Percentiles rank a stretch among this genome's conserved stretches.
Evolutionary conservation across 2,888 invertebrate species (phyloP).

Genomic region (Mactromeris polynyma): DNA sequence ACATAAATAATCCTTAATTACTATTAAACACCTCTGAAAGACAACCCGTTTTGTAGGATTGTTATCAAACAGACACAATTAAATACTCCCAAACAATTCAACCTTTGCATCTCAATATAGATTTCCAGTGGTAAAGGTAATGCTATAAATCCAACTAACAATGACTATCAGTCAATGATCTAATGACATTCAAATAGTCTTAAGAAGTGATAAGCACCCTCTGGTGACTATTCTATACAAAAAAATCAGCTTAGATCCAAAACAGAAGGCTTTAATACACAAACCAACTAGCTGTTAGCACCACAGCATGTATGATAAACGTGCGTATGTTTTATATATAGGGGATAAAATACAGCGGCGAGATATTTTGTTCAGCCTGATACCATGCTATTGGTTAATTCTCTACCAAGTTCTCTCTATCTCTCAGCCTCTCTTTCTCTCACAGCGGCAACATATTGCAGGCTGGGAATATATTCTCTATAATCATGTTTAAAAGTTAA

Average conservation of each 20-base stretch:
- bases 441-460: neutral
- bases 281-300: slow-evolving; percentile 3
- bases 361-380: neutral
- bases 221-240: neutral
- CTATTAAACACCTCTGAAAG: slow-evolving; percentile 40
- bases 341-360: neutral
- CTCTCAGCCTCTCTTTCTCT: neutral
- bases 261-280: neutral
- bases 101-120: slow-evolving; percentile 9
- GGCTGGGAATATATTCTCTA: neutral
- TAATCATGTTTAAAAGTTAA: slow-evolving; percentile 3
- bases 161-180: slow-evolving; percentile 6
- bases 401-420: neutral
- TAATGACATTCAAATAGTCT: neutral
- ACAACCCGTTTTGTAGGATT: neutral
- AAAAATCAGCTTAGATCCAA: slow-evolving; percentile 1
- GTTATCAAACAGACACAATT: neutral
- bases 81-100: slow-evolving; percentile 19
- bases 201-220: slow-evolving; percentile 7
- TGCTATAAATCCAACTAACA: neutral
- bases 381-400: slow-evolving; percentile 8
- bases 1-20: slow-evolving; percentile 35
- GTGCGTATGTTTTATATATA: slow-evolving; percentile 17
- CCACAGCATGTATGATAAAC: slow-evolving; percentile 3
- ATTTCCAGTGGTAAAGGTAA: slow-evolving; percentile 1